Conservation (phyloP, 2,888 invertebrate genomes). For the Aphrophora alni region DNA sequence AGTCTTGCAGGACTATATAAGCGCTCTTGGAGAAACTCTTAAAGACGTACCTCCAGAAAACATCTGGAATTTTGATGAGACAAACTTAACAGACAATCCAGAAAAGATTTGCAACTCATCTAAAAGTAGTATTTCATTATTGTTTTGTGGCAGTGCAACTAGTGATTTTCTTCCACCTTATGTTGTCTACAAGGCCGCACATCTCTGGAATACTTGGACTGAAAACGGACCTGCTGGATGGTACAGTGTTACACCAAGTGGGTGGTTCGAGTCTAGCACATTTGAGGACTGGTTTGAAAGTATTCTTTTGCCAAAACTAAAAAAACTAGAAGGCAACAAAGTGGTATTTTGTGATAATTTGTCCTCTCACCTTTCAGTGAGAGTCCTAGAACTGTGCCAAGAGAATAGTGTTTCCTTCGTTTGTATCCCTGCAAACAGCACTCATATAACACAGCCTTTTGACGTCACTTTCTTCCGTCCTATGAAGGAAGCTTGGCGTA, state of each 20-base stretch:
- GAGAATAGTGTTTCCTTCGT: background rate
- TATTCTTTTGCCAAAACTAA: slow-evolving; percentile 17
- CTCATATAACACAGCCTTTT: slow-evolving; percentile 17
- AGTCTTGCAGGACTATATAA: slow-evolving; percentile 43
- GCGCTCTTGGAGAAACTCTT: background rate
- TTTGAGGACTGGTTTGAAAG: slow-evolving; percentile 37
- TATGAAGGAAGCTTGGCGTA: background rate
- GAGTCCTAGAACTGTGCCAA: background rate
- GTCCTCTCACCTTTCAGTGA: background rate
- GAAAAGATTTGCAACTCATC: slow-evolving; percentile 52
- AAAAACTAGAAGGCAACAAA: slow-evolving; percentile 46
- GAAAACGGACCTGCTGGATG: slow-evolving; percentile 50
- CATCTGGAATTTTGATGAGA: slow-evolving; percentile 55
- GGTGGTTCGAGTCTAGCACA: slow-evolving; percentile 36
- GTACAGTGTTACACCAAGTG: slow-evolving; percentile 39
- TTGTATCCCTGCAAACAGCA: slow-evolving; percentile 16
- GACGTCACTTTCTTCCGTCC: background rate
- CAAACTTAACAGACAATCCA: slow-evolving; percentile 55
- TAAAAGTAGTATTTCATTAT: slow-evolving; percentile 53
- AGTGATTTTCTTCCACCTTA: slow-evolving; percentile 55
- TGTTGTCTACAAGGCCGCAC: slow-evolving; percentile 53
- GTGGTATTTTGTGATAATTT: slow-evolving; percentile 32
- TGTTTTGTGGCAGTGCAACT: slow-evolving; percentile 54
- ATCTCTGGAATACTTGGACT: slow-evolving; percentile 52
- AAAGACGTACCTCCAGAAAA: slow-evolving; percentile 45